Evolutionary conservation across 2,113 vertebrate genomes (phyloP), one percentile per base, ranked within the genome.

Genomic region (Forbesichthys papilliferus): DNA sequence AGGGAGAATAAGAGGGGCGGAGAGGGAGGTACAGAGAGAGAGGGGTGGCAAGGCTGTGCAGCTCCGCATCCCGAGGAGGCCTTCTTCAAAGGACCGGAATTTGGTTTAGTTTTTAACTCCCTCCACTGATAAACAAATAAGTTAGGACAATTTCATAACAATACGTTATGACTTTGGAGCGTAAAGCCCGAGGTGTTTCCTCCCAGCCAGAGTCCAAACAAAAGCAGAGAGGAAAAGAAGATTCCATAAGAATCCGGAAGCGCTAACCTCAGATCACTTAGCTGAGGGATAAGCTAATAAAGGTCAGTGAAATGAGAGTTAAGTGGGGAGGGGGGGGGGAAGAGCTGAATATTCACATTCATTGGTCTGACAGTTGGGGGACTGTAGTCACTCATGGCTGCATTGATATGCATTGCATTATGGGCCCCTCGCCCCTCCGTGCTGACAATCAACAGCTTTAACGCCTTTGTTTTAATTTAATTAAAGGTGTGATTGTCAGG

Each of bases 381-480:
- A 90, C 71, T 62, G 75, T 80, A 84, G 85, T 87, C 89, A 90
- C 85, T 92, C 87, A 86, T 72, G 72, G 78, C 74, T 73, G 83
- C 89, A 91, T 92, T 91, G 88, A 91, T 92, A 93, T 93, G 89
- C 90, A 90, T 89, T 86, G 81, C 87, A 86, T 91, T 92, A 88
- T 84, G 71, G 55, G 61, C 80, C 84, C 78, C 73, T 82, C 78
- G 7, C 75, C 73, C 71, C 14, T 75, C 81, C 73, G 71, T 74
- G 73, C 66, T 84, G 82, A 90, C 89, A 91, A 90, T 91, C 88
- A 87, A 88, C 85, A 64, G 90, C 87, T 89, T 92, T 90, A 87
- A 85, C 92, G 91, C 90, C 82, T 88, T 89, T 76, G 84, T 86
- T 89, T 90, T 93, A 92, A 93, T 92, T 93, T 91, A 92, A 94